A percentile compares a stretch with the other conserved stretches of the same genome.
Conservation (phyloP, 2,797 vertebrate species). For the Rhynchonycteris naso region DNA sequence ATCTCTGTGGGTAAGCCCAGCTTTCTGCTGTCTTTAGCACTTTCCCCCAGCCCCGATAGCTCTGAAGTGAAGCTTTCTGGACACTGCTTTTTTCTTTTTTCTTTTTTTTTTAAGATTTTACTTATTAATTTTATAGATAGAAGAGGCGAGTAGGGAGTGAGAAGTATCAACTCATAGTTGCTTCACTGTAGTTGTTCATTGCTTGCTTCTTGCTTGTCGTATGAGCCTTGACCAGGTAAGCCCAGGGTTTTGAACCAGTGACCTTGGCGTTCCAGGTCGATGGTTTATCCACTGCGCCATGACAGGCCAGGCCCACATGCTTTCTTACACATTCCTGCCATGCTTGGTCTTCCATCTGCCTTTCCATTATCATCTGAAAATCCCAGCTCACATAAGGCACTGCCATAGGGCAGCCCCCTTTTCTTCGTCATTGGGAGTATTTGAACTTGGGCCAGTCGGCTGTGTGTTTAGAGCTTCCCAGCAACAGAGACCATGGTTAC, state of each 20-base stretch:
- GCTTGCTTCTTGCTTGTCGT: no score
- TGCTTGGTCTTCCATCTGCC: not conserved
- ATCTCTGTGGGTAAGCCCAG: not conserved
- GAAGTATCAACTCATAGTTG: no score
- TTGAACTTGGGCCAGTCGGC: not conserved
- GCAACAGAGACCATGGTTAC: not conserved
- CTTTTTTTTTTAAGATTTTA: no score
- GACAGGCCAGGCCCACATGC: not conserved
- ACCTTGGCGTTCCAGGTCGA: no score
- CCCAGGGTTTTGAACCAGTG: no score
- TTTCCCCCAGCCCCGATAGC: not conserved
- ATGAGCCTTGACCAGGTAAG: no score
- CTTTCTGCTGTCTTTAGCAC: not conserved
- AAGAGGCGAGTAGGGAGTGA: no score
- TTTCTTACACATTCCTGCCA: not conserved
- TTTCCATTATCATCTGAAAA: not conserved
- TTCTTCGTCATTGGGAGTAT: not conserved
- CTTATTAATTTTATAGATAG: no score
- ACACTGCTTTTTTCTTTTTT: not conserved
- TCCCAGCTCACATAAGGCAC: not conserved
- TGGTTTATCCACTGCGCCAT: no score
- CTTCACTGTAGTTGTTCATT: no score
- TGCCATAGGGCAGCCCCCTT: not conserved
- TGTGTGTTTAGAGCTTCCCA: not conserved
- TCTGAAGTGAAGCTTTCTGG: not conserved